Base-by-base conservation (phyloP, 2,113 vertebrate species). In the Myxocyprinus asiaticus region DNA sequence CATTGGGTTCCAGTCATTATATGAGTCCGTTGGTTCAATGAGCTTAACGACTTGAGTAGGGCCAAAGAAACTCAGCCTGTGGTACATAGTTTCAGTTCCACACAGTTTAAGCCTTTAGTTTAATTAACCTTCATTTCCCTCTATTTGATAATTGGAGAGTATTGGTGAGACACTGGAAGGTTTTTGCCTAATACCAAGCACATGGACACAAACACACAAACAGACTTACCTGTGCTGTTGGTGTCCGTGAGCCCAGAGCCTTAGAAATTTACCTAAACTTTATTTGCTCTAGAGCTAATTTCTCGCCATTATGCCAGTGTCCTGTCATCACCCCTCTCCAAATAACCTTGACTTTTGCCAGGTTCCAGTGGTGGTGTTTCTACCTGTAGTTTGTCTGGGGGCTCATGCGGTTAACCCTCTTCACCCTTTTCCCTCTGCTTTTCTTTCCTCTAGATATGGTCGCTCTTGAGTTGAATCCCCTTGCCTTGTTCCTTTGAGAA, bases 351-450 rank as follows among this genome's bases (percentile, higher is more conserved):
- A 67, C 69, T 59, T 75, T 67, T 50, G 47, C n/a, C 59, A 56
- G 67, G 62, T 74, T 83, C 51, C 83, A 80, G 50, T 76, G 56
- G 71, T 48, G 72, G 68, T 70, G 69, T 81, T 86, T 83, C 79
- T 81, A 83, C 73, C 83, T 83, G 83, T 76, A 85, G 63, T 78
- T 65, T 68, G 76, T 82, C 77, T 81, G 78, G 67, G 68, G 71
- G 72, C 67, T 75, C 61, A 17, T 79, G 79, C 10, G 72, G 81
- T 79, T 77, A 79, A 42, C 12, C 55, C 65, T 33, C 65, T 73
- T 44, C 75, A 48, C 73, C 59, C 44, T 55, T 82, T 50, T 42
- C 48, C 15, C 62, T 58, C 55, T 33, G 22, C 22, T 33, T 33
- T 70, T 17, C 9, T 73, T 81, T 75, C 61, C 64, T 56, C 42